Percentiles rank a stretch among this genome's conserved stretches.
These are phyloP conservation scores for Seriola dumerili DNA, from an alignment of 2,113 vertebrate genomes.

Conservation along the genomic window DNA sequence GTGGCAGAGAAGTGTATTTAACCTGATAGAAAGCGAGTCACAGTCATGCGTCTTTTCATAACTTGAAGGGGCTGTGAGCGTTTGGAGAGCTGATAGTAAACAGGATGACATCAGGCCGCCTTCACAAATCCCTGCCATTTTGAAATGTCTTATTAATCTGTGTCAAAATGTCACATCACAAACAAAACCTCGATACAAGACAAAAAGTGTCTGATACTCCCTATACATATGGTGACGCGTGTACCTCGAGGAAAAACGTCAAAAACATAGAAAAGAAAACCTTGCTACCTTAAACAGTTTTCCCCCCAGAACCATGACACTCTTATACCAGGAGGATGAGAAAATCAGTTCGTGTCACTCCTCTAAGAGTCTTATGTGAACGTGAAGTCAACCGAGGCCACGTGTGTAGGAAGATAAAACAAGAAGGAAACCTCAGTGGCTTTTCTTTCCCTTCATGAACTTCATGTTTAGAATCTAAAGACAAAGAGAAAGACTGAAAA, in stretches of 20 bases:
- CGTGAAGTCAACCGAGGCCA: background rate
- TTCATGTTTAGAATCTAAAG: background rate
- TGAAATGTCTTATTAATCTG: background rate
- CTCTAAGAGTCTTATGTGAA: background rate
- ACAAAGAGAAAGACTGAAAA: background rate
- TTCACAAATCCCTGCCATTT: background rate
- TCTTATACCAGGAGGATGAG: background rate
- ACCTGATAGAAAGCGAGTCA: background rate
- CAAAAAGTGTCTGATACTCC: background rate
- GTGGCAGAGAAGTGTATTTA: no score
- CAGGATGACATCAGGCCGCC: background rate
- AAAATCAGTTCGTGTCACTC: conserved; percentile 15
- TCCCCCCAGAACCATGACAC: no score
- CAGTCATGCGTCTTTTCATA: background rate
- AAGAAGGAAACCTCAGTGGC: background rate
- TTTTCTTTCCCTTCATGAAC: background rate
- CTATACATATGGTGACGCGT: background rate
- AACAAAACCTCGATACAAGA: background rate
- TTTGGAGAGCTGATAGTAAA: background rate
- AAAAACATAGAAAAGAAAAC: background rate
- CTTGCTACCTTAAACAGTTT: no score
- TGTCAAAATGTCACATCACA: conserved; percentile 5
- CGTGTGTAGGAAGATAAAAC: conserved; percentile 28
- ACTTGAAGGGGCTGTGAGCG: background rate
- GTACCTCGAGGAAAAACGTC: background rate